Percentiles rank a stretch among this genome's conserved stretches.
phyloP scores from a whole-genome alignment of 2,797 vertebrate species.

The Selene dorsalis region DNA sequence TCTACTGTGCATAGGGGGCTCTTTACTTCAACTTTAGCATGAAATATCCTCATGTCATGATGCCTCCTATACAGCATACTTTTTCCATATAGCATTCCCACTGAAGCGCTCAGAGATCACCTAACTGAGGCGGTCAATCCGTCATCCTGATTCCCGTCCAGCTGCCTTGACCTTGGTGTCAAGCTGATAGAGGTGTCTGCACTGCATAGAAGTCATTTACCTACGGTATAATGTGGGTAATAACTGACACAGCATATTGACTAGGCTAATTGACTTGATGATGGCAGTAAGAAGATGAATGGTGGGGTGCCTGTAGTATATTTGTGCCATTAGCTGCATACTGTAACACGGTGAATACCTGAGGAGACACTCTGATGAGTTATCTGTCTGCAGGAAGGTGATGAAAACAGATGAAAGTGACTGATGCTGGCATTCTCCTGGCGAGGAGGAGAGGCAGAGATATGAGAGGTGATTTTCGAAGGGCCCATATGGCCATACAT shows the following conservation, averaged over 20 bases:
- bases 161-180: slow-evolving; percentile 43
- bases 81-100: slow-evolving; percentile 29
- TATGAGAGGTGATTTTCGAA: slow-evolving; percentile 17
- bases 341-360: slow-evolving; percentile 51
- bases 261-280: slow-evolving; percentile 72
- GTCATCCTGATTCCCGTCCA: slow-evolving; percentile 39
- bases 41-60: slow-evolving; percentile 40
- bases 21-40: slow-evolving; percentile 49
- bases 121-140: slow-evolving; percentile 38
- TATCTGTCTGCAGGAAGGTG: slow-evolving; percentile 53
- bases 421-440: slow-evolving; percentile 14
- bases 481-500: slow-evolving; percentile 11
- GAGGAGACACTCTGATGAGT: slow-evolving; percentile 49
- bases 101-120: slow-evolving; percentile 36
- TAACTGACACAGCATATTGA: slow-evolving; percentile 72
- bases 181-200: slow-evolving; percentile 46
- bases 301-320: slow-evolving; percentile 31
- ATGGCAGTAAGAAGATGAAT: slow-evolving; percentile 65
- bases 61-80: slow-evolving; percentile 36
- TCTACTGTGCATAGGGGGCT: slow-evolving; percentile 48
- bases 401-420: slow-evolving; percentile 66
- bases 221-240: slow-evolving; percentile 59
- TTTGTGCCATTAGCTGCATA: slow-evolving; percentile 62
- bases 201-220: slow-evolving; percentile 55
- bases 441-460: slow-evolving; percentile 12